Conservation (phyloP, 2,113 vertebrate species). For the Aythya baeri region DNA sequence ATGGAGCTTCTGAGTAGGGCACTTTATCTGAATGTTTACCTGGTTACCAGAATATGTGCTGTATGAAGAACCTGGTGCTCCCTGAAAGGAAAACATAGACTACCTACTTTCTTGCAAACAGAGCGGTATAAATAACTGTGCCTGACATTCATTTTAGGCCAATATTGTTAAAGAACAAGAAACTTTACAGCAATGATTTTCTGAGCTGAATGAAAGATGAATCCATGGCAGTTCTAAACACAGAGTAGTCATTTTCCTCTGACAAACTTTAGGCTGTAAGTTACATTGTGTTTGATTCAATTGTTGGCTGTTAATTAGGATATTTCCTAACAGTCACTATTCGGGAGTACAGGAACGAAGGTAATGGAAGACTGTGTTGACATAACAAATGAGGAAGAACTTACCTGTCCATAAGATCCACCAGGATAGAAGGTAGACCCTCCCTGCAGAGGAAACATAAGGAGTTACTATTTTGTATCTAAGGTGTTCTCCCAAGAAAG, state of each 20-base stretch:
- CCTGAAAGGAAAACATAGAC: slow-evolving; percentile 42
- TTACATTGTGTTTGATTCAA: neutral
- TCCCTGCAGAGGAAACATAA: neutral
- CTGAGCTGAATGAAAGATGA: neutral
- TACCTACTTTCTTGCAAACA: neutral
- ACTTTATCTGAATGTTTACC: slow-evolving; percentile 42
- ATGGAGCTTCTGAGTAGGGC: neutral
- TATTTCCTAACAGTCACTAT: neutral
- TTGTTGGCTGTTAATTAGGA: neutral
- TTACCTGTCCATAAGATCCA: neutral
- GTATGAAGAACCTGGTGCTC: slow-evolving; percentile 26
- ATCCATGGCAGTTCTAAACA: neutral
- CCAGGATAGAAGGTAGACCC: neutral
- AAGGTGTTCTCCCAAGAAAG: neutral
- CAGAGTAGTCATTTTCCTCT: neutral
- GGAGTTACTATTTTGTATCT: neutral
- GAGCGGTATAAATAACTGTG: neutral
- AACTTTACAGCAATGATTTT: neutral
- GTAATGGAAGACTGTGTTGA: neutral
- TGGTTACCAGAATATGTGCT: slow-evolving; percentile 51
- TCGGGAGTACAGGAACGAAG: neutral
- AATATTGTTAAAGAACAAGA: neutral
- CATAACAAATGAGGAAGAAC: neutral
- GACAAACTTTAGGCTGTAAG: neutral
- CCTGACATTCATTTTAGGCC: neutral